Evolutionary conservation across 2,797 vertebrate species (phyloP), one percentile per base, ranked within the genome.

Genomic region (Crenichthys baileyi): DNA sequence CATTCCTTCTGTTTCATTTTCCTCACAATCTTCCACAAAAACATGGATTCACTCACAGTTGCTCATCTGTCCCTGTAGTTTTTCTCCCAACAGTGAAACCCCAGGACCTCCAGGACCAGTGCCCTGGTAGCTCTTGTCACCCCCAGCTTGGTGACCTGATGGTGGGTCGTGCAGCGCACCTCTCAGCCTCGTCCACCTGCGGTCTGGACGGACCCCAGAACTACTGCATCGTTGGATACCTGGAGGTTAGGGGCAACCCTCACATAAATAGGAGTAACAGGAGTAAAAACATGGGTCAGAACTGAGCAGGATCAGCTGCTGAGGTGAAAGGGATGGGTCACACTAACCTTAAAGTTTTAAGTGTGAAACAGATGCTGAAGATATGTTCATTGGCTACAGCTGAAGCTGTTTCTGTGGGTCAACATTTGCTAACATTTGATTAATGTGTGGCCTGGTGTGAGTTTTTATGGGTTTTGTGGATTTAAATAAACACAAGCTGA

Each of bases 181-280:
- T 98, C 46, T 96, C 86, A 0, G 95, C 96, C 60, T 95, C 97
- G 0, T 98, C 97, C 31, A 98, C 97, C n/a, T 98, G 97, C 24
- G 96, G 97, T 20, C 88, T 95, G 71, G 81, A 85, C 0, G 77
- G 88, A 70, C 95, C 96, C 48, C 94, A 97, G 88, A 96, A 94
- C 67, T 98, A 98, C 84, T 98, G 97, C 91, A 97, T 98, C 87
- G 85, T 98, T 24, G 93, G 97, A 88, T 96, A 97, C 89, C 91
- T 99, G n/a, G 95, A 98, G 97, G 97, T 99, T 72, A 90, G 95
- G 91, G 60, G 5, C 11, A 5, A 5, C 16, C 9, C 22, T 15
- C 22, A 15, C 44, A 63, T 2, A 12, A 68, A 60, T 15, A 15
- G 8, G 18, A 15, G 6, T 39, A 50, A 15, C 36, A 29, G 31